phyloP scores from a whole-genome alignment of 2,888 invertebrate genomes.

The Iphiclides podalirius region DNA sequence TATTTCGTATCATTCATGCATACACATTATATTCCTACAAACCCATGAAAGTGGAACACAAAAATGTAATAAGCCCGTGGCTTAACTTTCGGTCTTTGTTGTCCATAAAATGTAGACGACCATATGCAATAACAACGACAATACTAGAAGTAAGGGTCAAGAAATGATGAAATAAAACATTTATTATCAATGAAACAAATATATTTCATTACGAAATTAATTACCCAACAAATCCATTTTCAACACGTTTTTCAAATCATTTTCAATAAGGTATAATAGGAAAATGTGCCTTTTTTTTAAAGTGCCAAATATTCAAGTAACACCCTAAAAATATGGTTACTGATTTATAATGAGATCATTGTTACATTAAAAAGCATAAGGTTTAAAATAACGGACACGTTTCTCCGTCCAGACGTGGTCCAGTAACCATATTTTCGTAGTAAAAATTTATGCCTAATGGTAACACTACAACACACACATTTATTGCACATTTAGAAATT shows the following conservation, averaged over 20 bases:
- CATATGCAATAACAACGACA: no score
- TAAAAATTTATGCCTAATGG: constrained; percentile 75
- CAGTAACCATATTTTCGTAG: constrained; percentile 50
- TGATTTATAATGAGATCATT: constrained; percentile 68
- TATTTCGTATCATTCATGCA: no score
- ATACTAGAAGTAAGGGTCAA: no score
- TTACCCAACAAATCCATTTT: constrained; percentile 81
- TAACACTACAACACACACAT: constrained; percentile 81
- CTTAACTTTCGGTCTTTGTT: no score
- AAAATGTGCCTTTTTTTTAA: constrained; percentile 76
- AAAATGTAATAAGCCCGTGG: no score
- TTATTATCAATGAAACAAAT: constrained; percentile 75
- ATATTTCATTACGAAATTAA: constrained; percentile 81
- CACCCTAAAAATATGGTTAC: constrained; percentile 62
- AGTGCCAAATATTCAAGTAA: constrained; percentile 78
- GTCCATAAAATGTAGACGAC: no score
- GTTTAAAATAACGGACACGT: constrained; percentile 33
- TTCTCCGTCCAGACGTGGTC: constrained; percentile 27
- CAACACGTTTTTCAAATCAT: constrained; percentile 77
- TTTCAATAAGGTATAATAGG: constrained; percentile 71
- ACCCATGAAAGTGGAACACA: no score
- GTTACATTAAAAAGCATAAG: constrained; percentile 36
- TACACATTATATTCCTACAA: no score
- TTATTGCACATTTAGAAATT: constrained; percentile 82
- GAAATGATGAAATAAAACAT: constrained; percentile 56